A percentile compares a stretch with the other conserved stretches of the same genome.
Evolutionary conservation across 2,888 invertebrate genomes (phyloP).

Genomic region (Caenorhabditis sulstoni): DNA sequence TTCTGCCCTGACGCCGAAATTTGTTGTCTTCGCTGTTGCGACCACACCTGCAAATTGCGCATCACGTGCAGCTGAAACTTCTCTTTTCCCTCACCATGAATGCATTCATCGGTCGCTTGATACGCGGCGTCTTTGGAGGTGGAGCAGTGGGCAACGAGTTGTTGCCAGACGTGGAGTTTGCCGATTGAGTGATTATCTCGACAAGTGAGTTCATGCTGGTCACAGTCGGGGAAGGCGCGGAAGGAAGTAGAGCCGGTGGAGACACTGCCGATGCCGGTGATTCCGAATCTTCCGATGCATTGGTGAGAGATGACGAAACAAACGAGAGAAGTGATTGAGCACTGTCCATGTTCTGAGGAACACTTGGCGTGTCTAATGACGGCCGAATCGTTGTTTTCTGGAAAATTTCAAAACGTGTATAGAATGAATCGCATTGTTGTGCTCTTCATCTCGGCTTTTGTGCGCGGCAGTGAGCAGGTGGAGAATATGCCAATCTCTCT

Average conservation of each 20-base stretch:
- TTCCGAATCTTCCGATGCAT: constrained; percentile 3
- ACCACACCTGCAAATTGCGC: constrained; percentile 62
- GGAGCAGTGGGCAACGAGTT: background rate
- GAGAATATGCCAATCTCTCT: constrained; percentile 44
- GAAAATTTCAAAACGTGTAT: constrained; percentile 37
- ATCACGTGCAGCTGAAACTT: background rate
- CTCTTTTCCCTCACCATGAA: constrained; percentile 59
- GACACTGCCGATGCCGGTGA: constrained; percentile 12
- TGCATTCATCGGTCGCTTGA: constrained; percentile 70
- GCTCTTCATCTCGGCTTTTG: constrained; percentile 38
- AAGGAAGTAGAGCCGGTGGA: no score
- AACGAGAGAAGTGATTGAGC: constrained; percentile 3
- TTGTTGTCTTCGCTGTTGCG: constrained; percentile 65
- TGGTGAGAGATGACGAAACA: background rate
- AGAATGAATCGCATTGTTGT: constrained; percentile 34
- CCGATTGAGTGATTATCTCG: constrained; percentile 16
- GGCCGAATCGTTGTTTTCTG: constrained; percentile 36
- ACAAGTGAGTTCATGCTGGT: background rate
- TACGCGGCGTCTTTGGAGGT: constrained; percentile 29
- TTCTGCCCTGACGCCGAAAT: constrained; percentile 60
- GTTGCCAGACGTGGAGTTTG: background rate
- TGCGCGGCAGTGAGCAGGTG: constrained; percentile 36
- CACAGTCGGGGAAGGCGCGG: no score
- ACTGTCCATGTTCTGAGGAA: constrained; percentile 12
- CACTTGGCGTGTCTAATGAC: constrained; percentile 7